phyloP scores from a whole-genome alignment of 2,113 vertebrate genomes.

The Amblyopsis rosae region DNA sequence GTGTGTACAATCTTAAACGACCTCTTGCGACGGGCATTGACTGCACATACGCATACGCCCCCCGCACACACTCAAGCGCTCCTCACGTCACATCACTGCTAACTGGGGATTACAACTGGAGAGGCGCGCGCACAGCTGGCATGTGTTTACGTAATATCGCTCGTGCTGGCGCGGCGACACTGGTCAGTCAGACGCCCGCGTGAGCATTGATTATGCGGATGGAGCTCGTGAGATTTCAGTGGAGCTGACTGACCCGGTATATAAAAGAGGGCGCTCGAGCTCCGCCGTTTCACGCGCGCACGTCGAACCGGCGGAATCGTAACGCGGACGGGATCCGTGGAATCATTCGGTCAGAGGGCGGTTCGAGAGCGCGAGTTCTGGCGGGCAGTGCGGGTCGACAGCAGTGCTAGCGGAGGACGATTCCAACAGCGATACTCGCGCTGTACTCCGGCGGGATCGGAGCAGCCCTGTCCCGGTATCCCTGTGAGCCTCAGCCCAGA shows the following conservation, averaged over 20 bases:
- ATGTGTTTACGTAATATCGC: slow-evolving; percentile 70
- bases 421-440: slow-evolving; percentile 4
- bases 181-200: slow-evolving; percentile 43
- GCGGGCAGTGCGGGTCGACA: slow-evolving; percentile 9
- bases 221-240: slow-evolving; percentile 43
- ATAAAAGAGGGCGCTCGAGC: slow-evolving; percentile 58
- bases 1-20: slow-evolving; percentile 30
- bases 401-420: slow-evolving; percentile 2
- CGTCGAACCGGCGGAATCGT: slow-evolving; percentile 56
- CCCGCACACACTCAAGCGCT: background rate
- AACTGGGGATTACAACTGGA: slow-evolving; percentile 64
- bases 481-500: slow-evolving; percentile 59
- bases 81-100: background rate
- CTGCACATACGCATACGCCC: background rate
- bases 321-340: slow-evolving; percentile 58
- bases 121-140: slow-evolving; percentile 48
- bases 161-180: slow-evolving; percentile 37
- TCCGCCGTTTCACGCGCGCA: slow-evolving; percentile 48
- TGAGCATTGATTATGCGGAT: slow-evolving; percentile 30
- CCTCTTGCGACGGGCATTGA: slow-evolving; percentile 33
- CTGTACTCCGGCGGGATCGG: slow-evolving; percentile 40
- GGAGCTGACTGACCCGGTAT: slow-evolving; percentile 48
- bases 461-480: slow-evolving; percentile 45
- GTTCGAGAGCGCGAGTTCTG: slow-evolving; percentile 36
- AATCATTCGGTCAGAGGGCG: slow-evolving; percentile 42